A percentile compares a stretch with the other conserved stretches of the same genome.
Conservation (phyloP, 2,888 invertebrate species). For the Prostheceraeus crozeri region DNA sequence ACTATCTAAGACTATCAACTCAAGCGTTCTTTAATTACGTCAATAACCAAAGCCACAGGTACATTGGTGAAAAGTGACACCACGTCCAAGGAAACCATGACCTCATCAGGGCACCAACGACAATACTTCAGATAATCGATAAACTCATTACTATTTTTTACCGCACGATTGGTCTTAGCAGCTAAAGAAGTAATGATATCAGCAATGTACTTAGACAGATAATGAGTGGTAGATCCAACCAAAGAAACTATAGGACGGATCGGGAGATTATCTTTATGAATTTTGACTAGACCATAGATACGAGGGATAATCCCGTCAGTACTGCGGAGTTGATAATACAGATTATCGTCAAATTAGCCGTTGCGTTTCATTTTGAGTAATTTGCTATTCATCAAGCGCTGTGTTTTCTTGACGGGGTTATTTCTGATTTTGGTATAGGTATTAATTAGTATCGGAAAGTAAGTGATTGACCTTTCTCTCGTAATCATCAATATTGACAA, state of each 20-base stretch:
- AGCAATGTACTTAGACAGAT: constrained; percentile 11
- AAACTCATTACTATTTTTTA: background rate
- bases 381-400: constrained; percentile 9
- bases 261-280: background rate
- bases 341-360: constrained; percentile 4
- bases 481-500: constrained; percentile 9
- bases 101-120: background rate
- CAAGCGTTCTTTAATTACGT: constrained; percentile 10
- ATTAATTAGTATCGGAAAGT: background rate
- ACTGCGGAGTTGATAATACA: constrained; percentile 13
- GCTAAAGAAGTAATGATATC: constrained; percentile 1
- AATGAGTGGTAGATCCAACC: too few relatives aligned
- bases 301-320: constrained; percentile 10
- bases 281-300: constrained; percentile 20
- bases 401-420: background rate
- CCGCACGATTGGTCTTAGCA: background rate
- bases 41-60: background rate
- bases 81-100: constrained; percentile 14
- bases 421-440: background rate
- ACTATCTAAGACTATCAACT: background rate
- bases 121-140: background rate
- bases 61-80: constrained; percentile 9
- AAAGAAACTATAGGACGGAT: constrained; percentile 25
- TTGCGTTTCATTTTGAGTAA: background rate
- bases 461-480: constrained; percentile 1